Evolutionary conservation across 2,888 invertebrate genomes (phyloP).

Genomic region (Lepidonotus clava): DNA sequence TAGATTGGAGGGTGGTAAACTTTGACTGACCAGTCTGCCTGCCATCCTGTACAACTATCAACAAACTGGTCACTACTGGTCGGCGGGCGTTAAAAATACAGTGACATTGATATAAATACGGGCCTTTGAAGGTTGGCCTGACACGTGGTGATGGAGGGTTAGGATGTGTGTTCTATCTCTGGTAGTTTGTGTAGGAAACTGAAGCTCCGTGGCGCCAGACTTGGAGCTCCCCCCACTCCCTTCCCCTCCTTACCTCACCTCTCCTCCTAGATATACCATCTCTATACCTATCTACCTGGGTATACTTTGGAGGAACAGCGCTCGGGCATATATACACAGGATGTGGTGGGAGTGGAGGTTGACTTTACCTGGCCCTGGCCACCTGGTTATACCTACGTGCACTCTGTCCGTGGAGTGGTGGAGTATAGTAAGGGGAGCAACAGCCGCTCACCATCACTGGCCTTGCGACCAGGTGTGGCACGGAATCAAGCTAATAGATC

Average conservation of each 20-base stretch:
- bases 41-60: not conserved
- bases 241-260: no score
- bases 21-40: conserved; percentile 3
- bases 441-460: not conserved
- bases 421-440: not conserved
- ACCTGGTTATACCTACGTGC: no score
- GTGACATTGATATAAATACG: conserved; percentile 16
- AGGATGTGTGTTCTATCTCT: not conserved
- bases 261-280: no score
- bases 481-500: not conserved
- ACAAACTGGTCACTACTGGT: not conserved
- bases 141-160: not conserved
- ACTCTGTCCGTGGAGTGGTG: not conserved
- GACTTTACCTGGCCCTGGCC: no score
- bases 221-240: no score
- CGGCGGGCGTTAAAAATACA: not conserved
- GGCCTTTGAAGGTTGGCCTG: conserved; percentile 8
- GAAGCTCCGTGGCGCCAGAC: no score
- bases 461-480: not conserved
- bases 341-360: no score
- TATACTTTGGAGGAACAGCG: no score
- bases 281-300: no score
- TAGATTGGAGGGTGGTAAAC: not conserved
- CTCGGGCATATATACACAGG: no score
- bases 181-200: no score